Base-by-base conservation (phyloP, 2,113 vertebrate species). In the Zapornia atra region DNA sequence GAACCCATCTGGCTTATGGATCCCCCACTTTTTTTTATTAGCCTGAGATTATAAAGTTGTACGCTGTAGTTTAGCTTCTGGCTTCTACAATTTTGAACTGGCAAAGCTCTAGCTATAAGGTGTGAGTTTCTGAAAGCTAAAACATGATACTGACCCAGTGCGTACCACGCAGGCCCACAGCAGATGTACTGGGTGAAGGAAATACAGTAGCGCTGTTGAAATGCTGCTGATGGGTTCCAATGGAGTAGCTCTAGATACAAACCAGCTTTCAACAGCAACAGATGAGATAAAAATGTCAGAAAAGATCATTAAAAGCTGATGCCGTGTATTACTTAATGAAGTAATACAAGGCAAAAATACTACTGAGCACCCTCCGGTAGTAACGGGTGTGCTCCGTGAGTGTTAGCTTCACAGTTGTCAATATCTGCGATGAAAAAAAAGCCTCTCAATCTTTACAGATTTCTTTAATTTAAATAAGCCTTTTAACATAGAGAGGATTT, bases 391-490 rank as follows among this genome's bases (percentile, higher is more conserved):
- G 54, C 48, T 60, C 38, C 9, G 1, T 19, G 65, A 80, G 86
- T 2, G 12, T 24, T 34, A 64, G 44, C 65, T 88, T 91, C 76
- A 82, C 88, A 92, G 78, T 82, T 97, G 92, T 98, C 95, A 92
- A 69, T 92, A 89, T 78, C 87, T 86, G 91, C 89, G 90, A 84
- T 94, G 95, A 96, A 97, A 65, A 56, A 56, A 82, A 75, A 84
- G 7, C 68, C 86, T 82, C 89, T 97, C 84, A 94, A 64, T 96
- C 96, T 97, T 96, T 69, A 93, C 97, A 97, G 94, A 95, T 97
- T 98, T 97, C 92, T 97, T 98, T 97, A 97, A 98, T 98, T 97
- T 98, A 97, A 98, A 97, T 97, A 97, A 97, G 97, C 96, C 94
- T 92, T 97, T 95, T 93, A 97, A 96, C 95, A 94, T 59, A 94